phyloP scores from a whole-genome alignment of 1,140 invertebrate species.

The Drosophila pruinosa region DNA sequence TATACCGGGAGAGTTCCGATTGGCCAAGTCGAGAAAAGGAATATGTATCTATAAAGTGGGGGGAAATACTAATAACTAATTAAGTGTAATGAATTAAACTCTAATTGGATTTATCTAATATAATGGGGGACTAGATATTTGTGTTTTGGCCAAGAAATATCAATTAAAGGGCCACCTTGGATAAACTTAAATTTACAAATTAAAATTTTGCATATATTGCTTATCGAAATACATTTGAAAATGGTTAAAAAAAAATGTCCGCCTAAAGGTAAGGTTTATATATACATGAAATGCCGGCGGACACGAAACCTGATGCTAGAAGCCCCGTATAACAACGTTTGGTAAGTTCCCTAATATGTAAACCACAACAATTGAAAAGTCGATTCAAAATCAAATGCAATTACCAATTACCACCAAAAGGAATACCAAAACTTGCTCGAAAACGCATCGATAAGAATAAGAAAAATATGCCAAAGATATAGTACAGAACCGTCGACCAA shows the following conservation, averaged over 20 bases:
- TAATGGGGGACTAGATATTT: not conserved
- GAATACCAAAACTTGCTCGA: constrained; percentile 69
- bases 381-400: constrained; percentile 30
- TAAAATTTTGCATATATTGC: constrained; percentile 41
- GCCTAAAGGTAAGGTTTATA: constrained; percentile 76
- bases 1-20: constrained; percentile 46
- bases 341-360: constrained; percentile 80
- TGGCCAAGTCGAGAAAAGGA: not conserved
- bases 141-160: constrained; percentile 17
- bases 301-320: constrained; percentile 63
- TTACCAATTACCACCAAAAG: constrained; percentile 15
- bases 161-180: constrained; percentile 1
- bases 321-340: constrained; percentile 80
- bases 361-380: constrained; percentile 34
- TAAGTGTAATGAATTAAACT: not conserved
- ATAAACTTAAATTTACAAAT: constrained; percentile 22
- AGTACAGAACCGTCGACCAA: constrained; percentile 38
- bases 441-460: constrained; percentile 49
- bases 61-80: not conserved
- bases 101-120: not conserved
- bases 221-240: constrained; percentile 26
- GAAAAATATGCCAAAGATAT: constrained; percentile 41
- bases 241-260: constrained; percentile 39
- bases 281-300: constrained; percentile 61
- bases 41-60: not conserved